Base-by-base conservation (phyloP, 2,113 vertebrate species). In the Microcebus griseorufus region DNA sequence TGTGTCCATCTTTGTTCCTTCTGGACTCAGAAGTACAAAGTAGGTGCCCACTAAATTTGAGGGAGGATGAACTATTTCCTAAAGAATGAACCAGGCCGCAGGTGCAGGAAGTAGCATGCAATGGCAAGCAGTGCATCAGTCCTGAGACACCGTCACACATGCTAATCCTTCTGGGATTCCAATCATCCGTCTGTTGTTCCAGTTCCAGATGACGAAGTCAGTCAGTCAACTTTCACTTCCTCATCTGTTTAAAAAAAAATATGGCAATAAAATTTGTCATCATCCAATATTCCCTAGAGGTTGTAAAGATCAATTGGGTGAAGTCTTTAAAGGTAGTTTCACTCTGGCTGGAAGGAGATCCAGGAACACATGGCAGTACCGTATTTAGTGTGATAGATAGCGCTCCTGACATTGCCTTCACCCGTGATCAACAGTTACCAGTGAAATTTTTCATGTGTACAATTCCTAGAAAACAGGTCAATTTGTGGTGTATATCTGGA, bases 261-360 rank as follows among this genome's bases (percentile, higher is more conserved):
- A 51, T 64, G 58, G 22, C 14, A 75, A 84, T 95, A 92, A 95
- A 80, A 94, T 70, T 25, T 82, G 20, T 84, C 53, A 86, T 93
- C 39, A 80, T 72, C 45, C 55, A n/a, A 16, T 37, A 78, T 32
- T n/a, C 34, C 27, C 55, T 82, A 39, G 45, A 27, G 45, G 9
- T 64, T 75, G 3, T 86, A 64, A 96, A 94, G 80, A 82, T 82
- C 62, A 69, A 17, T 20, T 67, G 76, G 29, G 84, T 86, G 80
- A 81, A 87, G 64, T 48, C 60, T 69, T 93, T 83, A 75, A 92
- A 92, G 29, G 53, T 48, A 64, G 80, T 89, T 85, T 92, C 67
- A 75, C 22, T 70, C 65, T 93, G 73, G 48, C 18, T 37, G 32
- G 81, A 11, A 45, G n/a, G 34, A 82, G 37, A 39, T 13, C 23